Evolutionary conservation across 2,888 invertebrate species (phyloP).

Genomic region (Carabus problematicus): DNA sequence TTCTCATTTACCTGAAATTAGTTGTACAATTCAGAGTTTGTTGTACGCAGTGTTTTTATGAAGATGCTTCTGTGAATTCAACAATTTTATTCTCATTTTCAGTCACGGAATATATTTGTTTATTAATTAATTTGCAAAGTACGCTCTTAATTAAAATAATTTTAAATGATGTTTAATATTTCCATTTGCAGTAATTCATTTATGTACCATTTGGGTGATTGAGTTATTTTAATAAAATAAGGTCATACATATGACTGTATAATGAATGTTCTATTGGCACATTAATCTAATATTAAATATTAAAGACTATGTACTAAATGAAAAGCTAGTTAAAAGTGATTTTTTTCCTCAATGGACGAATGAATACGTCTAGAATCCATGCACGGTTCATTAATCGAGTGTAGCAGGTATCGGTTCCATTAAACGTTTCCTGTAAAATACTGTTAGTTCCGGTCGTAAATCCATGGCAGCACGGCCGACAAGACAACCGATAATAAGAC

Average conservation of each 20-base stretch:
- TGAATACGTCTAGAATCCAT: neutral
- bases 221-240: neutral
- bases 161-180: neutral
- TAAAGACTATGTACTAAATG: no score
- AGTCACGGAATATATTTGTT: no score
- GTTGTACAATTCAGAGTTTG: no score
- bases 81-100: no score
- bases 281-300: neutral
- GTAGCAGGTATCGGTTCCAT: constrained; percentile 29
- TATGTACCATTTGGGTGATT: neutral
- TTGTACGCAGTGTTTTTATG: neutral
- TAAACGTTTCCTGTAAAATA: constrained; percentile 9
- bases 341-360: no score
- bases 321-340: neutral
- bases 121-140: no score
- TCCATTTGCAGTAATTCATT: neutral
- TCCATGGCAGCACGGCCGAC: constrained; percentile 14
- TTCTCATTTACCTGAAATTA: no score
- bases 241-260: neutral
- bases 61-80: neutral
- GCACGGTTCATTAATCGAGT: constrained; percentile 28
- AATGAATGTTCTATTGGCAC: constrained; percentile 1
- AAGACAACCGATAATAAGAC: constrained; percentile 34
- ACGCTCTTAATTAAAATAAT: neutral
- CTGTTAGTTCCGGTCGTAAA: constrained; percentile 23